phyloP scores from a whole-genome alignment of 2,888 invertebrate genomes.

The Smittia sp. region DNA sequence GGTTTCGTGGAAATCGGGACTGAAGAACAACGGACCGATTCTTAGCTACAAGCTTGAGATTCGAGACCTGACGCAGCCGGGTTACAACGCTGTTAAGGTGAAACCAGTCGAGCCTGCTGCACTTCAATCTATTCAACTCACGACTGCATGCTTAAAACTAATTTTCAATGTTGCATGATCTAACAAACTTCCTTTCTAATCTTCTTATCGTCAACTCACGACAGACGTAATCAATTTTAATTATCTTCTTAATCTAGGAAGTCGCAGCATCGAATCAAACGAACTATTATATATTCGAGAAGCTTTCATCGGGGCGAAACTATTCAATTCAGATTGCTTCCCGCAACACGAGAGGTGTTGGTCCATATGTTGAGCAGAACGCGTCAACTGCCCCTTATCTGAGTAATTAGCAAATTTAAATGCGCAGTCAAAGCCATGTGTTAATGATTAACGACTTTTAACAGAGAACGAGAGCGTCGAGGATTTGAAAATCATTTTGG shows the following conservation, averaged over 20 bases:
- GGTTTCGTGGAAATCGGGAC: constrained; percentile 84
- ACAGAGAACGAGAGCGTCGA: constrained; percentile 42
- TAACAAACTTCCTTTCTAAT: not conserved
- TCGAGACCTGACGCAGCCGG: constrained; percentile 58
- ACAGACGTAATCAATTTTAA: not conserved
- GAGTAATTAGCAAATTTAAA: constrained; percentile 49
- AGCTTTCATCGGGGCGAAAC: constrained; percentile 66
- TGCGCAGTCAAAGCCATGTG: constrained; percentile 26
- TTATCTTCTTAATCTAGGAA: constrained; percentile 57
- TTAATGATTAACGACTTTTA: constrained; percentile 13
- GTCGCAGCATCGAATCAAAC: constrained; percentile 69
- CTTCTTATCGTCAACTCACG: not conserved
- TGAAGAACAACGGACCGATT: constrained; percentile 82
- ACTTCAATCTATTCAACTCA: not conserved
- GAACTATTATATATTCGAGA: constrained; percentile 63
- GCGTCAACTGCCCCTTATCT: constrained; percentile 63
- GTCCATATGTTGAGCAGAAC: constrained; percentile 64
- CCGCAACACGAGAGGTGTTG: constrained; percentile 76
- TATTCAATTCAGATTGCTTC: constrained; percentile 78
- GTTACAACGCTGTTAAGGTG: constrained; percentile 64
- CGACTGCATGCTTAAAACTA: not conserved
- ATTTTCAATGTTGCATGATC: constrained; percentile 6
- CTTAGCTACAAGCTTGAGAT: constrained; percentile 80
- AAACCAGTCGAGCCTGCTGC: too few species aligned
- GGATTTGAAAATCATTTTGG: constrained; percentile 59